These are phyloP conservation scores for Philopedon plagiatum DNA, from an alignment of 2,888 invertebrate species.

Conservation along the genomic window DNA sequence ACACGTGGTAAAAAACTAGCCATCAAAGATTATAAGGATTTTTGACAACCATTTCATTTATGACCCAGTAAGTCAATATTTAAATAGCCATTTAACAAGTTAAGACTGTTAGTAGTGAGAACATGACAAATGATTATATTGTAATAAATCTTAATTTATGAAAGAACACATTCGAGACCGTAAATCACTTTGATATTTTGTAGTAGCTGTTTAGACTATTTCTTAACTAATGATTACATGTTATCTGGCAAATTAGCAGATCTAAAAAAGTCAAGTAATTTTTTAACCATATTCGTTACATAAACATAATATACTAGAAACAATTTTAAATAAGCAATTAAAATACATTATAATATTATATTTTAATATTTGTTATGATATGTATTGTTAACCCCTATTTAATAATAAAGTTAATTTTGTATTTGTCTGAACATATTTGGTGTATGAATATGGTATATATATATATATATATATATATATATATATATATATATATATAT, in stretches of 20 bases:
- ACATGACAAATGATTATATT: conserved; percentile 52
- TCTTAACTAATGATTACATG: conserved; percentile 13
- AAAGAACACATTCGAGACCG: conserved; percentile 35
- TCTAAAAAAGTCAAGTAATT: not conserved
- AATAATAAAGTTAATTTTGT: too few species aligned
- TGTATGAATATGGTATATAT: too few species aligned
- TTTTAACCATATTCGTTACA: too few species aligned
- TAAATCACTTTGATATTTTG: conserved; percentile 32
- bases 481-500: too few species aligned
- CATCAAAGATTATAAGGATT: not conserved
- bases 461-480: too few species aligned
- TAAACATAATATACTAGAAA: too few species aligned
- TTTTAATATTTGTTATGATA: too few species aligned
- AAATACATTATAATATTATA: too few species aligned
- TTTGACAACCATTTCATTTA: conserved; percentile 6
- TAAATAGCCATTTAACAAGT: conserved; percentile 23
- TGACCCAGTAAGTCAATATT: conserved; percentile 9
- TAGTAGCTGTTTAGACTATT: conserved; percentile 20
- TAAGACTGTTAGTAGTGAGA: conserved; percentile 50
- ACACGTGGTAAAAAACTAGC: too few species aligned
- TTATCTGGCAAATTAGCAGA: conserved; percentile 18
- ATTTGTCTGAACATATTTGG: too few species aligned
- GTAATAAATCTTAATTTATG: conserved; percentile 51
- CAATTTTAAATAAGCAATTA: too few species aligned
- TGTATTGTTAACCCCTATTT: too few species aligned